A percentile compares a stretch with the other conserved stretches of the same genome.
Evolutionary conservation across 2,888 invertebrate species (phyloP).

Genomic region (Antitype chi): DNA sequence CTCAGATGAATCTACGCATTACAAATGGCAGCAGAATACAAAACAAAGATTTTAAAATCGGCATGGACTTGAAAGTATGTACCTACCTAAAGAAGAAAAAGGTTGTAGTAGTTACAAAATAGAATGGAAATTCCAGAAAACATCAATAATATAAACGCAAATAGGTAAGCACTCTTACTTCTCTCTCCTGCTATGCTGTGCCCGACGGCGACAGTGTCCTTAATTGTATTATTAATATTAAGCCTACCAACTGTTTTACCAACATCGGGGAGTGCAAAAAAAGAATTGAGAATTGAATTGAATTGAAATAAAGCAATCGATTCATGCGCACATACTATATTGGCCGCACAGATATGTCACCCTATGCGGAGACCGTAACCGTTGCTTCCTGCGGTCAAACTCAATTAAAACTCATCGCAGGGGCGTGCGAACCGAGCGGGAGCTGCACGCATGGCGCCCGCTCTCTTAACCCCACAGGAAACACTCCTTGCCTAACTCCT

Average conservation of each 20-base stretch:
- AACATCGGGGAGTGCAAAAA: no score
- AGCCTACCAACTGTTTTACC: no score
- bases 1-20: constrained; percentile 25
- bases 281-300: no score
- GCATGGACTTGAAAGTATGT: background rate
- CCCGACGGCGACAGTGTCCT: no score
- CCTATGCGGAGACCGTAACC: constrained; percentile 81
- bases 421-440: constrained; percentile 86
- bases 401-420: constrained; percentile 89
- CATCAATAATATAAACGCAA: no score
- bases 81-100: no score
- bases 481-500: constrained; percentile 81
- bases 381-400: constrained; percentile 85
- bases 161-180: no score
- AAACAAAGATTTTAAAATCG: constrained; percentile 12
- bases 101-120: no score
- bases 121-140: no score
- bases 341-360: constrained; percentile 75
- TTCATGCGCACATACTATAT: constrained; percentile 13
- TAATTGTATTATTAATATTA: no score
- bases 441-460: constrained; percentile 54
- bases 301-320: constrained; percentile 14
- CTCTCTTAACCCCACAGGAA: constrained; percentile 84
- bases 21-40: constrained; percentile 19
- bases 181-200: no score